phyloP scores from a whole-genome alignment of 2,113 vertebrate genomes.

The Catagonus wagneri region DNA sequence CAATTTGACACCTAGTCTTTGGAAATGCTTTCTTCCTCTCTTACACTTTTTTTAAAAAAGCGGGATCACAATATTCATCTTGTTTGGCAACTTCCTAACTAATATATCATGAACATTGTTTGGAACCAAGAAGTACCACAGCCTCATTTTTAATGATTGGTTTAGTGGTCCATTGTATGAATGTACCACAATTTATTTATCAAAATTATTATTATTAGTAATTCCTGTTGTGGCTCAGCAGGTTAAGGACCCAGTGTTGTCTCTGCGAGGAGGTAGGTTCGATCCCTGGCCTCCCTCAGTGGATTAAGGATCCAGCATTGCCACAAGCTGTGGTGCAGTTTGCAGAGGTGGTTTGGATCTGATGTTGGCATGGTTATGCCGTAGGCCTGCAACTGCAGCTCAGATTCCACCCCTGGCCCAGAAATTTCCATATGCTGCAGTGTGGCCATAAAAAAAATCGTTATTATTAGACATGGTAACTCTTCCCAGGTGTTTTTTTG shows the following conservation, averaged over 20 bases:
- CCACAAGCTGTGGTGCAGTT: too few relatives aligned
- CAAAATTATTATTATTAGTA: neutral
- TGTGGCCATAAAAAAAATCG: neutral
- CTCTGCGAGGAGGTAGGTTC: too few relatives aligned
- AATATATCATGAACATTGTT: neutral
- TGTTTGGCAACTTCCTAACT: neutral
- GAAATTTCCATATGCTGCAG: too few relatives aligned
- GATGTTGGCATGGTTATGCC: too few relatives aligned
- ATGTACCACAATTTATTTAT: neutral
- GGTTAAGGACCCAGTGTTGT: too few relatives aligned
- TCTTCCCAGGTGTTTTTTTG: neutral
- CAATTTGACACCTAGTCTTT: neutral
- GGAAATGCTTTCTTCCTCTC: neutral
- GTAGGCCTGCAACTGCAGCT: too few relatives aligned
- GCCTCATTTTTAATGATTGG: neutral
- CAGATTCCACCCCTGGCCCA: too few relatives aligned
- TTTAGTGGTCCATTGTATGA: neutral
- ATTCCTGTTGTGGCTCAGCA: too few relatives aligned
- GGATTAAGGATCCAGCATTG: too few relatives aligned
- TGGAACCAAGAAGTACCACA: neutral
- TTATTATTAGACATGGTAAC: neutral
- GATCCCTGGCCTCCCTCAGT: too few relatives aligned
- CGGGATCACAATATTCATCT: neutral
- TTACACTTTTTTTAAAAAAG: slow-evolving; percentile 30
- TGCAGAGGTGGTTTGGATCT: too few relatives aligned